Evolutionary conservation across 2,797 vertebrate species (phyloP).

Genomic region (Austrolebias charrua): DNA sequence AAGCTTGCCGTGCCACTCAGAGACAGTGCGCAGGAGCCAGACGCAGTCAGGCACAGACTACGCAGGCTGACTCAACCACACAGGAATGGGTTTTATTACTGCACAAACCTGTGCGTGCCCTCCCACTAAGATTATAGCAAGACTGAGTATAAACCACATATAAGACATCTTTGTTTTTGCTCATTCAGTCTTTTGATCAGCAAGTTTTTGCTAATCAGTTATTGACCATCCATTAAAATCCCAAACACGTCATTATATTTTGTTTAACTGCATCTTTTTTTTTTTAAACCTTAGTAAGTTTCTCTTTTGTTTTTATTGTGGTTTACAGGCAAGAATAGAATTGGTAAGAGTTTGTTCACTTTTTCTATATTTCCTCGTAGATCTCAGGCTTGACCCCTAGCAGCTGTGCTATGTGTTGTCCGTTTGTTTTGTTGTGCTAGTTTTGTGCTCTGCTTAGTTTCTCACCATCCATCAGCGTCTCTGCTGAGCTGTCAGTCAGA

Average conservation of each 20-base stretch:
- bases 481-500: conserved; percentile 56
- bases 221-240: conserved; percentile 36
- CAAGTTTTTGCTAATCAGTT: conserved; percentile 18
- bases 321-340: conserved; percentile 88
- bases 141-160: conserved; percentile 15
- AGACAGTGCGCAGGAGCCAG: conserved; percentile 41
- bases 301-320: conserved; percentile 61
- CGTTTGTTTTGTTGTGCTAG: conserved; percentile 33
- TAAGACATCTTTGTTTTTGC: conserved; percentile 5
- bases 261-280: conserved; percentile 28
- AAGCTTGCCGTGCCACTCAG: conserved; percentile 45
- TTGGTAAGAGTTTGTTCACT: conserved; percentile 81
- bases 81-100: conserved; percentile 51
- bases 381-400: conserved; percentile 51
- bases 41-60: conserved; percentile 47
- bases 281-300: conserved; percentile 52
- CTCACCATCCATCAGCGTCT: conserved; percentile 63
- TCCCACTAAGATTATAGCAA: conserved; percentile 28
- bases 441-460: conserved; percentile 45
- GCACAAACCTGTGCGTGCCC: conserved; percentile 42
- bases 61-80: conserved; percentile 54
- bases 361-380: conserved; percentile 43
- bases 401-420: conserved; percentile 51
- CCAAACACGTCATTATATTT: conserved; percentile 33
- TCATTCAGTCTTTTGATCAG: conserved; percentile 11